Conservation (phyloP, 2,888 invertebrate species). For the Philonicus albiceps region DNA sequence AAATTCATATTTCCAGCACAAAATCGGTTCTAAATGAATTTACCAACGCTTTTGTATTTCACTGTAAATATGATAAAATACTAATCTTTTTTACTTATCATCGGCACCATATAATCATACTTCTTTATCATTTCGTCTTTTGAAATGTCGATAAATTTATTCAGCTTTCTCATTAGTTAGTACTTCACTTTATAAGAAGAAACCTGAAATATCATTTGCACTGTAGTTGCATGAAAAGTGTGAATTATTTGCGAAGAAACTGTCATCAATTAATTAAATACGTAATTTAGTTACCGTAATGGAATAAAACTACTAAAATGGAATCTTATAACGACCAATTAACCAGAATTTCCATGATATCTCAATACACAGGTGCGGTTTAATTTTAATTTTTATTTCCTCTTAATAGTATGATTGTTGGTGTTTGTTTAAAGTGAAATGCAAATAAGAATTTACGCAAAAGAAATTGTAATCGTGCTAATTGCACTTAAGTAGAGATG, state of each 20-base stretch:
- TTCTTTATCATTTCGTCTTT: not conserved
- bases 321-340: not conserved
- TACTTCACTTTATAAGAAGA: not conserved
- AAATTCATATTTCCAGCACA: no score
- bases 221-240: not conserved
- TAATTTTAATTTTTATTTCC: not conserved
- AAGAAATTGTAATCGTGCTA: not conserved
- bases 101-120: not conserved
- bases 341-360: not conserved
- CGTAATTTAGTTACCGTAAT: not conserved
- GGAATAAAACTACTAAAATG: not conserved
- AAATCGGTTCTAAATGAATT: not conserved
- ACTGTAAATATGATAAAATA: slow-evolving; percentile 10
- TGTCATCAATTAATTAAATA: not conserved
- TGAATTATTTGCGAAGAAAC: not conserved
- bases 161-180: not conserved
- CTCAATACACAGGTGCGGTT: not conserved
- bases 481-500: not conserved
- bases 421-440: not conserved
- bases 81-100: slow-evolving; percentile 9
- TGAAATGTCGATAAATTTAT: slow-evolving; percentile 15
- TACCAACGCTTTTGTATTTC: not conserved
- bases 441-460: not conserved
- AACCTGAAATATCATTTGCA: not conserved
- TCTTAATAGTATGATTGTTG: not conserved